Evolutionary conservation across 1,140 invertebrate species (phyloP).

Genomic region (Drosophila jambulina): DNA sequence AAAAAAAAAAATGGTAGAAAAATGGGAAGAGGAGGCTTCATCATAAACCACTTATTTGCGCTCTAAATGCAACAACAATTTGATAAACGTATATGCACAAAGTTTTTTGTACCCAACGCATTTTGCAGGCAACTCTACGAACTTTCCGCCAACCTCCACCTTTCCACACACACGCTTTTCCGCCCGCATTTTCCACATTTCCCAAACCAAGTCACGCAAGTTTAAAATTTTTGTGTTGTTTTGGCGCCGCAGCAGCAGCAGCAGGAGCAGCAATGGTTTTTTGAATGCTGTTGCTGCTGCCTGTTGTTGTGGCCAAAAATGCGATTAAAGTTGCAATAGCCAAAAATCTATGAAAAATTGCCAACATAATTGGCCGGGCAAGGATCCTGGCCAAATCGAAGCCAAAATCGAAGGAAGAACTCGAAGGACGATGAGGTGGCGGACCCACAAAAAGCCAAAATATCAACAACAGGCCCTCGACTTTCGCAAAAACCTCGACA

Average conservation of each 20-base stretch:
- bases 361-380: slow-evolving; percentile 30
- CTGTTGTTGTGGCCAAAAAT: slow-evolving; percentile 37
- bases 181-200: slow-evolving; percentile 10
- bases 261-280: background rate
- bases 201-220: background rate
- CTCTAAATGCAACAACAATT: slow-evolving; percentile 81
- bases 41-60: slow-evolving; percentile 83
- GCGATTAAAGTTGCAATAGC: slow-evolving; percentile 40
- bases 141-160: background rate
- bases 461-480: slow-evolving; percentile 28
- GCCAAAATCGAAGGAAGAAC: slow-evolving; percentile 28
- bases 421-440: background rate
- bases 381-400: slow-evolving; percentile 29
- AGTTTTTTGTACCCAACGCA: slow-evolving; percentile 35
- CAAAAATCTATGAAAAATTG: slow-evolving; percentile 41
- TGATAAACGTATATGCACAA: slow-evolving; percentile 69
- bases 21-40: slow-evolving; percentile 48
- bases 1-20: background rate
- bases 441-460: slow-evolving; percentile 13
- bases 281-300: slow-evolving; percentile 3
- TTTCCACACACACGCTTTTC: slow-evolving; percentile 2
- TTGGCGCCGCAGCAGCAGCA: background rate
- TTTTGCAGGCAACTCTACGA: slow-evolving; percentile 22
- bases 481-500: slow-evolving; percentile 54
- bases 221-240: slow-evolving; percentile 10